These are phyloP conservation scores for Hypocryptadius cinnamomeus DNA, from an alignment of 2,113 vertebrate species.

Conservation along the genomic window DNA sequence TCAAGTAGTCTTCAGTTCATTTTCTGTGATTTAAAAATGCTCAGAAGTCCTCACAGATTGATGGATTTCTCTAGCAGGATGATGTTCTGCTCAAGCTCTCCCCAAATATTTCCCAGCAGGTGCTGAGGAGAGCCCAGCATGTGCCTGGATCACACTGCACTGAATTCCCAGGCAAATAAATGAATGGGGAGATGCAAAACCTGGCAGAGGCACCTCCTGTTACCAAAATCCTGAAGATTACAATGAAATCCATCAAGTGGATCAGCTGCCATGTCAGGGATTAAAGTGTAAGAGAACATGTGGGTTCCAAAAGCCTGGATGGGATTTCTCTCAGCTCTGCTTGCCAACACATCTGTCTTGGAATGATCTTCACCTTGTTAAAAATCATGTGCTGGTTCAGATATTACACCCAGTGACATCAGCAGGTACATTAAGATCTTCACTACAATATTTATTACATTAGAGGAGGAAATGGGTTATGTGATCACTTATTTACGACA, in stretches of 20 bases:
- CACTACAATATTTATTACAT: background rate
- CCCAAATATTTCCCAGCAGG: background rate
- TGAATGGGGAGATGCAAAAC: background rate
- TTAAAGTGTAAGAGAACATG: background rate
- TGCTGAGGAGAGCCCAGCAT: background rate
- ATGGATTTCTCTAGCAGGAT: background rate
- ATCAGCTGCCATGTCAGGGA: background rate
- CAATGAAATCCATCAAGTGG: background rate
- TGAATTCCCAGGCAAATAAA: background rate
- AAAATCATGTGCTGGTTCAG: background rate
- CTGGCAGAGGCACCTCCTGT: background rate
- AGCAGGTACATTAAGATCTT: background rate
- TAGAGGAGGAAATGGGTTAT: background rate
- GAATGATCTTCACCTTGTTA: background rate
- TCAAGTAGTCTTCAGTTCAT: background rate
- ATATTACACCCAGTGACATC: background rate
- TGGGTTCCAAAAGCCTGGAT: background rate
- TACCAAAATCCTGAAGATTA: background rate
- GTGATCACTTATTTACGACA: background rate
- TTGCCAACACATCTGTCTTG: background rate
- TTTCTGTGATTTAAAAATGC: background rate
- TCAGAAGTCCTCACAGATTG: background rate
- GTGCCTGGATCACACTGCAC: background rate
- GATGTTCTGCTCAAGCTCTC: background rate
- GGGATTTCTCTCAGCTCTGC: background rate